Evolutionary conservation across 2,888 invertebrate species (phyloP), one percentile per base, ranked within the genome.

Genomic region (Meta bourneti): DNA sequence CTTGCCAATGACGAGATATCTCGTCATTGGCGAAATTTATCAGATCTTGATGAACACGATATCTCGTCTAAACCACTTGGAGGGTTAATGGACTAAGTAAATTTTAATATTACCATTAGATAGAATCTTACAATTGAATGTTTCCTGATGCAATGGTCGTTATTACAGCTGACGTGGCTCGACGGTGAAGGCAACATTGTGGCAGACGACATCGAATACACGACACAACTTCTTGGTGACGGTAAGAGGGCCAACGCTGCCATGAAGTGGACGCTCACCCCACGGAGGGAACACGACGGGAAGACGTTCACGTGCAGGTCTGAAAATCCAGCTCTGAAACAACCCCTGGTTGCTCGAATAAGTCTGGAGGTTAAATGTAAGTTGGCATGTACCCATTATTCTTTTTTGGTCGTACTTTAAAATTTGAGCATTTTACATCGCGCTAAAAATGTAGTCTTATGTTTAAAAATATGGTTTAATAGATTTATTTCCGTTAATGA

Each of bases 261-360:
- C 94, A 98, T 98, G 13, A 96, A 97, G 75, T 96, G 98, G 85
- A 97, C 97, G 93, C 95, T 99, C 93, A 97, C 97, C 78, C 98
- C 98, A 0, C 96, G 97, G 94, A 97, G 97, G 94, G 97, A 97
- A 89, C 98, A 98, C 94, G 98, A 98, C 95, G 98, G 98, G 94
- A 98, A 98, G 93, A 97, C 97, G 0, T 97, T 98, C 94, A 97
- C 97, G 6, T 99, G 98, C 94, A 98, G 98, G 49, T 95, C 95
- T 8, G 94, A 94, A 95, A 96, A 98, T 97, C 80, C 98, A 0
- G 98, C 98, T 2, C 97, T 98, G 94, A 96, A 97, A 93, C 97
- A 97, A 0, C 98, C 98, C 94, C 96, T 97, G 94, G 97, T 97
- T 85, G 97, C 97, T 6, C 96, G 97, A 94, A 96, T 98, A 49